These are phyloP conservation scores for Netelia fuscicornis DNA, from an alignment of 2,888 invertebrate genomes.

Conservation along the genomic window DNA sequence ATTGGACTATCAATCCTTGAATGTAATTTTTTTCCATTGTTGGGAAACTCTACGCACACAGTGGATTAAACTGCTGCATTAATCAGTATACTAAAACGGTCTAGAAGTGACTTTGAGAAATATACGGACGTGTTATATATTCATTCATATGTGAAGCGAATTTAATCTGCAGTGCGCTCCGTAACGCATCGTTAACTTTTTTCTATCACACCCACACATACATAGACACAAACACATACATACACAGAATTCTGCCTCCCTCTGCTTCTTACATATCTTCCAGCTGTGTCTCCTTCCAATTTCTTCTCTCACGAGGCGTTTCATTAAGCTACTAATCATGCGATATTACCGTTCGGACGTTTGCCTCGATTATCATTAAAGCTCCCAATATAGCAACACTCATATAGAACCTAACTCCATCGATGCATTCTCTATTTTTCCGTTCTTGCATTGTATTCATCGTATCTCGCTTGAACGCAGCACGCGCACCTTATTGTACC, in stretches of 20 bases:
- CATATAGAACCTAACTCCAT: background rate
- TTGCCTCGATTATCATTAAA: conserved; percentile 47
- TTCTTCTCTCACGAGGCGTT: conserved; percentile 52
- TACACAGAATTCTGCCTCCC: background rate
- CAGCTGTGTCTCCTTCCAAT: background rate
- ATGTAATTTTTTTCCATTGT: background rate
- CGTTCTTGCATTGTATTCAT: conserved; percentile 11
- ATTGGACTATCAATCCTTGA: background rate
- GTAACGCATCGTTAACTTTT: background rate
- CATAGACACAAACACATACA: too few species aligned
- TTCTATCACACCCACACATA: background rate
- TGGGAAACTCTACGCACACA: background rate
- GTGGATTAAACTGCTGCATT: background rate
- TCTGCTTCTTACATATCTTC: conserved; percentile 1
- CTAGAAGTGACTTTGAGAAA: background rate
- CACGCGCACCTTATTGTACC: background rate
- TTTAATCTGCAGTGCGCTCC: background rate
- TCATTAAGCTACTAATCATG: conserved; percentile 58
- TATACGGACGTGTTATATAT: background rate
- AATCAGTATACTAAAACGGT: background rate
- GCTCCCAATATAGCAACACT: background rate
- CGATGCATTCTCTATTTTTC: conserved; percentile 15
- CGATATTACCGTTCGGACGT: conserved; percentile 43
- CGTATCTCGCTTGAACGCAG: conserved; percentile 3
- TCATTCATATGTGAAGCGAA: background rate